Percentiles rank a stretch among this genome's conserved stretches.
phyloP scores from a whole-genome alignment of 2,888 invertebrate genomes.

The Drosophila aldrichi region DNA sequence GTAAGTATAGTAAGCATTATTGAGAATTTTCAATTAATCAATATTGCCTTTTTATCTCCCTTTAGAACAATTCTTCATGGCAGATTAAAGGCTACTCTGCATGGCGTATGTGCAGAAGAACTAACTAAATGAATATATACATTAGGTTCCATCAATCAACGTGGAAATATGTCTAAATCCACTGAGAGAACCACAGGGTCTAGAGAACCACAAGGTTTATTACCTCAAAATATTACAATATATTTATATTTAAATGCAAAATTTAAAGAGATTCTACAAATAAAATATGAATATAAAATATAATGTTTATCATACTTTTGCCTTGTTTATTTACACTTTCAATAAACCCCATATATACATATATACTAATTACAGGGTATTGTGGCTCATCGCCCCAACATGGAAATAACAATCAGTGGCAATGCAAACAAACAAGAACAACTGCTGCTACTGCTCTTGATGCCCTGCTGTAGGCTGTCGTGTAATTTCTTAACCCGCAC shows the following conservation, averaged over 20 bases:
- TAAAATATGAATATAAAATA: neutral
- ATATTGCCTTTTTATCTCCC: too few relatives aligned
- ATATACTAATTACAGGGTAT: conserved; percentile 15
- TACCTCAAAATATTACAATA: too few relatives aligned
- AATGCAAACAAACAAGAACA: conserved; percentile 51
- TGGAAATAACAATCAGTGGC: conserved; percentile 51
- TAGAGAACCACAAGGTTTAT: too few relatives aligned
- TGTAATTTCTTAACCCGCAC: conserved; percentile 54
- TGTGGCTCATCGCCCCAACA: neutral
- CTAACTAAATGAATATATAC: too few relatives aligned
- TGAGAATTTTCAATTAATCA: too few relatives aligned
- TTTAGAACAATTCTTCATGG: too few relatives aligned
- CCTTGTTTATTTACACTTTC: neutral
- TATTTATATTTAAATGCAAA: too few relatives aligned
- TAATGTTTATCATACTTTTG: neutral
- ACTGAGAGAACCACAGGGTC: too few relatives aligned
- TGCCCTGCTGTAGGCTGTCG: conserved; percentile 45
- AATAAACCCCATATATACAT: neutral
- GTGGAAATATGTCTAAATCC: neutral
- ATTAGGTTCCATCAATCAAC: neutral
- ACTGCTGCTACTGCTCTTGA: conserved; percentile 31
- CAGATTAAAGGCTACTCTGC: too few relatives aligned
- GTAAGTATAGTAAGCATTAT: too few relatives aligned
- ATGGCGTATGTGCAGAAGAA: too few relatives aligned
- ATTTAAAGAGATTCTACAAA: neutral